Base-by-base conservation (phyloP, 2,888 invertebrate species). In the Pachycephus smyrnensis region DNA sequence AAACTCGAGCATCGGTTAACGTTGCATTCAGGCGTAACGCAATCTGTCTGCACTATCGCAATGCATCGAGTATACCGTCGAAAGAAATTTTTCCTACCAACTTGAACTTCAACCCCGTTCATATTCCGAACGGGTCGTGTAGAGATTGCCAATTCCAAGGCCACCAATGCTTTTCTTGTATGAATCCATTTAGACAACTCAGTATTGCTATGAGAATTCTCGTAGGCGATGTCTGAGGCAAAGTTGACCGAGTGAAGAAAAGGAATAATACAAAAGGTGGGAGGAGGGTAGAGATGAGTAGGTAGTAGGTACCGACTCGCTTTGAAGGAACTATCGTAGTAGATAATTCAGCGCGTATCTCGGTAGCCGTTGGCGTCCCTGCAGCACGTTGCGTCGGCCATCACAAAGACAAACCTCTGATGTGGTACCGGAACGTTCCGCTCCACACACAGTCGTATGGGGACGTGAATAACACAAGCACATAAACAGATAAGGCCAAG, bases 271-370 rank as follows among this genome's bases (percentile, higher is more conserved):
- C 71, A 71, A 33, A 33, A 69, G 69, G 69, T 32, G n/a, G 12
- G 68, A 73, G 35, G 31, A 76, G 71, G 73, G 75, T 69, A 78
- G 68, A 81, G 77, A 77, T 75, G 36, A 78, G 37, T 76, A 80
- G 78, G 75, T 81, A 82, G 80, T 79, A 81, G 81, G 75, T 79
- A 80, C 73, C 77, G 79, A 80, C 83, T 75, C 81, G 86, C 85
- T 87, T 87, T 87, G 88, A 86, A 88, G 87, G 86, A 86, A 87
- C 87, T 87, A 89, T 88, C 87, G 87, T 84, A 84, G 88, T 86
- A 87, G 91, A 91, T 91, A 90, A 91, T 91, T 91, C 90, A 90
- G 85, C 89, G 91, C 90, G 91, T 91, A 91, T 90, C 89, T 88
- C 91, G 87, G 91, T 91, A 91, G 91, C 90, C 83, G 87, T 82